Base-by-base conservation (phyloP, 2,888 invertebrate species). In the Noctua janthe region DNA sequence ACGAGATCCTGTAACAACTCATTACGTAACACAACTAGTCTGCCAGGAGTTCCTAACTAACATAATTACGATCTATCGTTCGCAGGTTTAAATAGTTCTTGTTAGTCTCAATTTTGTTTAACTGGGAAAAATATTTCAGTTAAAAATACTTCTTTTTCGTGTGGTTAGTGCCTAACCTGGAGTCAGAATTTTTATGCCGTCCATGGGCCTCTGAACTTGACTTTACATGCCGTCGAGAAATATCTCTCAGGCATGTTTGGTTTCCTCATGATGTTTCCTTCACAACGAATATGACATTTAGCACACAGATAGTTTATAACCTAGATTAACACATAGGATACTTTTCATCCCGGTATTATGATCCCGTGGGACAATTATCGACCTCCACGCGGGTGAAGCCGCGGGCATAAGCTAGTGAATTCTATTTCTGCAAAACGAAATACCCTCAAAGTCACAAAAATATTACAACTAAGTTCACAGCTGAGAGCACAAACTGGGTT, bases 401-500 rank as follows among this genome's bases (percentile, higher is more conserved):
- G 47, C 11, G 47, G 11, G 47, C 47, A 47, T 47, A 47, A 11
- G 47, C 47, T 47, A 47, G 10, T 49, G 11, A 56, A 73, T 54
- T 35, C 0, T 29, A 74, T 74, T 77, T 77, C 64, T 56, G 66
- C 11, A 29, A 66, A 54, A 73, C n/a, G 29, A 59, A 78, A 71
- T 66, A 20, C 20, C 43, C 59, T 39, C 29, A 39, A 70, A 71
- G n/a, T 35, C 6, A 29, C 20, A 29, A 66, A 71, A 83, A 81
- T 74, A 81, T 84, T 83, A 66, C 43, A 76, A 71, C 67, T 35
- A 73, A 75, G 29, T 77, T 72, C 73, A 76, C 74, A 71, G 80
- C 74, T 56, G 51, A 67, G 70, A 71, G 80, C 84, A 66, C 80
- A 81, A 86, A 84, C 82, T 81, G 76, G 69, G 76, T 83, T 84